Evolutionary conservation across 1,140 invertebrate species (phyloP).

Genomic region (Plodia interpunctella): DNA sequence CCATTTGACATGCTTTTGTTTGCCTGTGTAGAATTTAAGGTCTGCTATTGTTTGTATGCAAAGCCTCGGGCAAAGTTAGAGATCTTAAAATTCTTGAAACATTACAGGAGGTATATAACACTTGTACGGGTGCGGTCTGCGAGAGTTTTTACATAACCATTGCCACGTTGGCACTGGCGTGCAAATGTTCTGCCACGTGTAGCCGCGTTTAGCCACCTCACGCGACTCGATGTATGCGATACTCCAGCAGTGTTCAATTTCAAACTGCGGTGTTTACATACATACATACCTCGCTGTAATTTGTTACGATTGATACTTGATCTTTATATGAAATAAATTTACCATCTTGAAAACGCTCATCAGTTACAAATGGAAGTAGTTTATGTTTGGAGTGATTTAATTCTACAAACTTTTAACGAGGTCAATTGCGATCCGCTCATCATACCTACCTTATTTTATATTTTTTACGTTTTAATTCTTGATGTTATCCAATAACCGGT

Average conservation of each 20-base stretch:
- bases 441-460: no score
- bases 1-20: slow-evolving; percentile 21
- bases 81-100: neutral
- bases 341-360: no score
- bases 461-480: no score
- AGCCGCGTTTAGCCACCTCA: slow-evolving; percentile 13
- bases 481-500: neutral
- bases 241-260: slow-evolving; percentile 26
- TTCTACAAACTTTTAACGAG: no score
- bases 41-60: slow-evolving; percentile 27
- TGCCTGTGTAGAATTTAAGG: slow-evolving; percentile 18
- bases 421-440: no score
- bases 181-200: slow-evolving; percentile 36
- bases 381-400: no score
- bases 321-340: neutral
- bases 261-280: slow-evolving; percentile 11
- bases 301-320: no score
- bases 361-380: no score
- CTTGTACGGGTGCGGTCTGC: slow-evolving; percentile 4
- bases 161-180: slow-evolving; percentile 29
- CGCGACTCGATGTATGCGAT: slow-evolving; percentile 23
- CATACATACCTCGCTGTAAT: neutral
- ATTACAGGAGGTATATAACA: neutral
- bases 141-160: slow-evolving; percentile 31
- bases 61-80: slow-evolving; percentile 13